Base-by-base conservation (phyloP, 37 sponge, comb jelly and placozoan species). In the Theonella swinhoei region DNA sequence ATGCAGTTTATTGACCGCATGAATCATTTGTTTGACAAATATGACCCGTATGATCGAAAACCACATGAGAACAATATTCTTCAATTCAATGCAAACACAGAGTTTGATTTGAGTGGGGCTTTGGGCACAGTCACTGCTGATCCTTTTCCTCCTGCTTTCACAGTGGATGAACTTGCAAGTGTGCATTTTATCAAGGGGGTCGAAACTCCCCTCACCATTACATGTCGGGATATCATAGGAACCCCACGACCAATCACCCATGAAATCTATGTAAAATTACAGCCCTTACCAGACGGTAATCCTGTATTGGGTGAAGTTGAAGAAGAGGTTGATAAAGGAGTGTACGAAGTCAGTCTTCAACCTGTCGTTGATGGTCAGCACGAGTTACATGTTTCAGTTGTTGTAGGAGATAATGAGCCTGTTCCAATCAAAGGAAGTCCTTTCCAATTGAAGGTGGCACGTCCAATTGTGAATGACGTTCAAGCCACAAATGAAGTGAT, bases 61-160 rank as follows among this genome's bases (percentile, higher is more conserved):
- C 64, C 74, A 73, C 47, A 64, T n/a, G 64, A 82, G 36, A 80
- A 69, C 47, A 70, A 80, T 60, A 54, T 80, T 40, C 23, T 80
- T 67, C 30, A 42, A 1, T 80, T 80, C 70, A 68, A 42, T 37
- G 28, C 34, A 28, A 76, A 35, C 37, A 32, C 28, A 30, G 35
- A 30, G 20, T 24, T 76, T 28, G 54, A 80, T 33, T 8, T 70
- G 22, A 70, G 38, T 14, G 72, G 29, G 17, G 63, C 62, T 19
- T 72, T 82, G 26, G 73, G 72, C 28, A 60, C 25, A 11, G 73
- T 72, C 9, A 23, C 24, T 1, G 82, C 26, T n/a, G 82, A 82
- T 39, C 72, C 63, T 20, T 39, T 43, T 35, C 32, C 37, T 23
- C 2, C 32, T 0, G 42, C 41, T 4, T 78, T 40, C 66, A 64